A percentile compares a stretch with the other conserved stretches of the same genome.
Conservation (phyloP, 2,113 vertebrate genomes). For the Empidonax traillii region DNA sequence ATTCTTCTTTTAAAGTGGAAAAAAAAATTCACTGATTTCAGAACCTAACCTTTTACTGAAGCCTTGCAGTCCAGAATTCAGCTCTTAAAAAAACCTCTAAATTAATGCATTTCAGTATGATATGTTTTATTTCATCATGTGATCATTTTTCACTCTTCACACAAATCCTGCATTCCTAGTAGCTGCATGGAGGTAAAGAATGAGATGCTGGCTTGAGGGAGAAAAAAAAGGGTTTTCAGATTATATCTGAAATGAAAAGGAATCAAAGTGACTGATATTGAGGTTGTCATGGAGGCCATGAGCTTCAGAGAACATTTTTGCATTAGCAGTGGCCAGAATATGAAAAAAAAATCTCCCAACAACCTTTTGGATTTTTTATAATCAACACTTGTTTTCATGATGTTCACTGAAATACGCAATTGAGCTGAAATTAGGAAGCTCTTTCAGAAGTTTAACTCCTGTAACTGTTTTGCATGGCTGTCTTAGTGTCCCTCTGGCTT, state of each 20-base stretch:
- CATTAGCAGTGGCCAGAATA: not conserved
- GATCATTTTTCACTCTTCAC: not conserved
- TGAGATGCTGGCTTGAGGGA: not conserved
- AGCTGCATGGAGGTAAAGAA: not conserved
- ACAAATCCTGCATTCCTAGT: not conserved
- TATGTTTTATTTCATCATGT: not conserved
- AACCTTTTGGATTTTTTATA: slow-evolving; percentile 16
- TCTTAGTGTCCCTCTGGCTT: slow-evolving; percentile 47
- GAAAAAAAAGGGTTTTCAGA: not conserved
- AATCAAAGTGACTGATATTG: not conserved
- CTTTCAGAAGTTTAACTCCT: slow-evolving; percentile 35
- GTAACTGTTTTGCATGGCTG: slow-evolving; percentile 27
- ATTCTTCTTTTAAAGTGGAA: not conserved
- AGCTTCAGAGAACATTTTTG: not conserved
- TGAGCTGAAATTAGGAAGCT: slow-evolving; percentile 14
- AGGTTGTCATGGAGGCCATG: not conserved
- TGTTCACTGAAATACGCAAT: not conserved
- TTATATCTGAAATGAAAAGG: not conserved
- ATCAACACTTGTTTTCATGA: slow-evolving; percentile 14
- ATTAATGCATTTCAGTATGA: not conserved
- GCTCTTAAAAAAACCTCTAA: not conserved
- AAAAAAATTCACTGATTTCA: not conserved
- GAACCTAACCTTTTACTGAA: not conserved
- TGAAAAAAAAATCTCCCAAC: not conserved
- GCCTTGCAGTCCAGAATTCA: not conserved